Evolutionary conservation across 2,888 invertebrate genomes (phyloP).

Genomic region (Scaptomyza tumidula): DNA sequence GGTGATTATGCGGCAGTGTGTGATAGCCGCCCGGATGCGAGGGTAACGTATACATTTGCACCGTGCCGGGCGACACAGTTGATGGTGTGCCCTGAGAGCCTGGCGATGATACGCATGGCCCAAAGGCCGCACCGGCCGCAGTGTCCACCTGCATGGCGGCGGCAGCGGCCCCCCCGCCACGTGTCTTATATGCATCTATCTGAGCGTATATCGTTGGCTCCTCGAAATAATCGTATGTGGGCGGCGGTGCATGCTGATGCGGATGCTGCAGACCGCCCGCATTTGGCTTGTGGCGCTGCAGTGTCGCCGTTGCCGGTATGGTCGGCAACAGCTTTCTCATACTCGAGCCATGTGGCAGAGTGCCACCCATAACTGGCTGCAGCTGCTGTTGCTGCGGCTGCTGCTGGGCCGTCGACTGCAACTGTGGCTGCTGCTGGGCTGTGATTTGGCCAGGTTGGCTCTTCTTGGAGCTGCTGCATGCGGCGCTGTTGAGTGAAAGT

Average conservation of each 20-base stretch:
- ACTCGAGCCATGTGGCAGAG: constrained; percentile 80
- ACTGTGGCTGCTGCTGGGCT: constrained; percentile 37
- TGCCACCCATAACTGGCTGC: constrained; percentile 66
- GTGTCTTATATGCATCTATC: constrained; percentile 88
- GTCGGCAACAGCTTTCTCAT: constrained; percentile 82
- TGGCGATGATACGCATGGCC: constrained; percentile 84
- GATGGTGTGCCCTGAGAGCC: constrained; percentile 83
- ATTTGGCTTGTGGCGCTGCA: constrained; percentile 82
- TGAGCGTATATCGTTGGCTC: constrained; percentile 91
- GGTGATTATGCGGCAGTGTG: constrained; percentile 83
- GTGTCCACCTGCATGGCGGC: constrained; percentile 70
- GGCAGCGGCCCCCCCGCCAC: constrained; percentile 58
- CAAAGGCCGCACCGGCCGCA: constrained; percentile 78
- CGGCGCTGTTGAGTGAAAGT: constrained; percentile 73
- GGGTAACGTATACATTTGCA: constrained; percentile 84
- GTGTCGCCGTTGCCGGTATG: constrained; percentile 81
- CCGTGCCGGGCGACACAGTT: constrained; percentile 83
- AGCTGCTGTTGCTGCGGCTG: constrained; percentile 40
- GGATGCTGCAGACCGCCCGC: constrained; percentile 73
- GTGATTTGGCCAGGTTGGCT: constrained; percentile 39
- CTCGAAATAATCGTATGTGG: constrained; percentile 85
- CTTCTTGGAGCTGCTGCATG: constrained; percentile 59
- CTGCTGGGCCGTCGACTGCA: constrained; percentile 26
- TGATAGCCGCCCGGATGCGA: constrained; percentile 84
- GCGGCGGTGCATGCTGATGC: constrained; percentile 79